Conservation (phyloP, 2,113 vertebrate species). For the Cyrtonyx montezumae region DNA sequence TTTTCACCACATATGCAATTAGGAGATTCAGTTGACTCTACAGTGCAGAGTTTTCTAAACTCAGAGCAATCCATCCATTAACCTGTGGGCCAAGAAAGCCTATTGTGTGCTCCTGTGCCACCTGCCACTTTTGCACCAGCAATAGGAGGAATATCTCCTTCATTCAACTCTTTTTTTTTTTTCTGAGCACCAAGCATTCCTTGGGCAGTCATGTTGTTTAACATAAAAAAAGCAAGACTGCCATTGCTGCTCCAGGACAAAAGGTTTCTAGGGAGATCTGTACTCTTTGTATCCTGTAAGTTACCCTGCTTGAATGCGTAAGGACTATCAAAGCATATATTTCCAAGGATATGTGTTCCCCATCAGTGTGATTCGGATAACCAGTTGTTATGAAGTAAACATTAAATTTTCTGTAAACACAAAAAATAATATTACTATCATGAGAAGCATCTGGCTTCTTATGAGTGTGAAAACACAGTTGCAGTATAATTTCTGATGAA, state of each 20-base stretch:
- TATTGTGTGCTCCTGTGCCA: not conserved
- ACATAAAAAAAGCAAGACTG: not conserved
- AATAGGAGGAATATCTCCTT: not conserved
- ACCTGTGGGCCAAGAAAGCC: not conserved
- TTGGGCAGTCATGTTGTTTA: not conserved
- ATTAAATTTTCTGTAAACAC: not conserved
- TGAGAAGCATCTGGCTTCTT: not conserved
- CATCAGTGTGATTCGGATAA: not conserved
- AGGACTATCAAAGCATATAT: not conserved
- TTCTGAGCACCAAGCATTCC: not conserved
- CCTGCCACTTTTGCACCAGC: not conserved
- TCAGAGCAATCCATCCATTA: not conserved
- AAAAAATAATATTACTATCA: not conserved
- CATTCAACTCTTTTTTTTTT: not conserved
- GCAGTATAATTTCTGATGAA: not conserved
- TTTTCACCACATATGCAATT: not conserved
- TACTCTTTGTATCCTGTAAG: not conserved
- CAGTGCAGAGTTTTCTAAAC: not conserved
- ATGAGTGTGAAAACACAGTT: not conserved
- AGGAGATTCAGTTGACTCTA: not conserved
- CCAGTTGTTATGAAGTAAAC: not conserved
- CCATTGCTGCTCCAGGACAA: not conserved
- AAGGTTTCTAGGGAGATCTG: not conserved
- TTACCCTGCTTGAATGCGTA: not conserved
- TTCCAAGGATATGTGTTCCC: not conserved